phyloP scores from a whole-genome alignment of 2,888 invertebrate genomes.

The Sthenelais limicola region DNA sequence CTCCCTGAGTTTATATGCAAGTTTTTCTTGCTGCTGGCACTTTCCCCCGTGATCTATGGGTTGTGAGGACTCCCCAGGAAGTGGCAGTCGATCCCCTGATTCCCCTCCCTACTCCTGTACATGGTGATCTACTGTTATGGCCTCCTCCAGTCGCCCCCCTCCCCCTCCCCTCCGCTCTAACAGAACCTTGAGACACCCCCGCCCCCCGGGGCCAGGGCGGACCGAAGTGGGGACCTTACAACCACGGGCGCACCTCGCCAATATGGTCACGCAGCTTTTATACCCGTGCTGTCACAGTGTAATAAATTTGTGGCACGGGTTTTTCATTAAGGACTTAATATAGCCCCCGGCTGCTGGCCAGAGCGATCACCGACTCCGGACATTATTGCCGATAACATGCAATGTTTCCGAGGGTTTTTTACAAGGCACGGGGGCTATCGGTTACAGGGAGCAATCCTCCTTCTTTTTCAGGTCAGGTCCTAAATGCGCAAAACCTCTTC shows the following conservation, averaged over 20 bases:
- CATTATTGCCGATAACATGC: constrained; percentile 16
- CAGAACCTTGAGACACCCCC: too few species aligned
- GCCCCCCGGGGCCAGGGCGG: too few species aligned
- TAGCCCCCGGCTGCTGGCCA: constrained; percentile 16
- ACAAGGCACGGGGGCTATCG: too few species aligned
- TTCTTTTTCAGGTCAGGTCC: too few species aligned
- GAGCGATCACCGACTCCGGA: too few species aligned
- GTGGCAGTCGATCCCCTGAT: constrained; percentile 27
- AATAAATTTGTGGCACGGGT: constrained; percentile 33
- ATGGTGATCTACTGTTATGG: constrained; percentile 31
- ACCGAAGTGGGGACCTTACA: too few species aligned
- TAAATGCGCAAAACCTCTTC: too few species aligned
- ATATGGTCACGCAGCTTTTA: constrained; percentile 26
- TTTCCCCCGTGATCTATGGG: constrained; percentile 34
- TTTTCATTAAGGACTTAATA: constrained; percentile 34
- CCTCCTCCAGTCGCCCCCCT: constrained; percentile 3
- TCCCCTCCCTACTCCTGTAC: constrained; percentile 4
- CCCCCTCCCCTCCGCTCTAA: constrained; percentile 7
- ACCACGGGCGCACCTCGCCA: constrained; percentile 18
- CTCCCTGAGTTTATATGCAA: too few species aligned
- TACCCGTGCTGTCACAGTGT: constrained; percentile 23
- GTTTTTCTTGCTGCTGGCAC: too few species aligned
- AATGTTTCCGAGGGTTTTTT: too few species aligned
- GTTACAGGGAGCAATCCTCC: too few species aligned
- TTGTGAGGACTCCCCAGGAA: constrained; percentile 18